Evolutionary conservation across 1,140 invertebrate genomes (phyloP), one percentile per base, ranked within the genome.

Genomic region (Glomeris maerens): DNA sequence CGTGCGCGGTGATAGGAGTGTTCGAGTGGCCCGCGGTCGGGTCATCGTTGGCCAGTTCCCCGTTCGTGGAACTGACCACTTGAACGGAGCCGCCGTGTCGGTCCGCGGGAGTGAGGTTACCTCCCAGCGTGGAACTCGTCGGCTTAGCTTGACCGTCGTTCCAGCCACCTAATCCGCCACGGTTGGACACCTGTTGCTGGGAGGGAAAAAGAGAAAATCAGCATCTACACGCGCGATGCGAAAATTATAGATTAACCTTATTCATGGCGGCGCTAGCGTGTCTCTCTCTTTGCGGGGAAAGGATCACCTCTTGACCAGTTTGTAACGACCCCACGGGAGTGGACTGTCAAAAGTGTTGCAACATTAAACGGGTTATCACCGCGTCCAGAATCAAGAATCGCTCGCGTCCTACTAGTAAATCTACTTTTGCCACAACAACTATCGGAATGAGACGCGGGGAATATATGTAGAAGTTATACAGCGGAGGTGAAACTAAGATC

Each of bases 41-140:
- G 73, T 96, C 91, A 69, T 95, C 92, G 58, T 84, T 81, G 46
- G 84, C 88, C 60, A 95, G 70, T 74, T 95, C 92, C 57, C 91
- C 91, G 72, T 95, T 95, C 49, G 90, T 94, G 55, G 91, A 95
- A 67, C 87, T 93, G 57, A 96, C 89, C 74, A 97, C 91, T 86
- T 95, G 75, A 60, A 90, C 86, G 65, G 85, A 90, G 68, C 89
- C 89, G 71, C 91, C 87, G 69, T 88, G 80, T 74, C 91, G 87
- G 63, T 65, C 65, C 49, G 87, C 87, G 60, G 88, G 85, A 57
- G 86, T 90, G 62, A 92, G 77, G 66, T 78, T 79, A 54, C 67
- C 65, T 60, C 78, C 77, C 52, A 75, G 64, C 59, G 60, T 62
- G 52, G 62, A 13, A 17, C 31, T 36, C 17, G 10, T 10, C 31